A percentile compares a stretch with the other conserved stretches of the same genome.
phyloP scores from a whole-genome alignment of 2,888 invertebrate genomes.

The Ectemnius continuus region DNA sequence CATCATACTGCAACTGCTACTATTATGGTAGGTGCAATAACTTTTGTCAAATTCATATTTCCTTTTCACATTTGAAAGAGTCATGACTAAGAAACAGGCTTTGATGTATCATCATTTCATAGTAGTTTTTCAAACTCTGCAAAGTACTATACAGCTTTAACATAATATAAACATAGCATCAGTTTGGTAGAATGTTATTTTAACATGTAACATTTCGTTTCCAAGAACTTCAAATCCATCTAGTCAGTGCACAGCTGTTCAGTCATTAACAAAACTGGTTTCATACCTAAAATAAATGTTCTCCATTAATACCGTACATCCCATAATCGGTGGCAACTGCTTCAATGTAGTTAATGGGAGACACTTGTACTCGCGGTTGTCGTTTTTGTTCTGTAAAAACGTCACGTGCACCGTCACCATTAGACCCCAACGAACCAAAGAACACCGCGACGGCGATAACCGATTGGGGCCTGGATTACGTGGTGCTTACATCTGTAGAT shows the following conservation, averaged over 20 bases:
- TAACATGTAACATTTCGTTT: slow-evolving; percentile 13
- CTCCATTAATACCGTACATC: slow-evolving; percentile 18
- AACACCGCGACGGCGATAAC: slow-evolving; percentile 96
- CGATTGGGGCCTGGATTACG: slow-evolving; percentile 97
- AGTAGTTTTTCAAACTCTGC: not conserved
- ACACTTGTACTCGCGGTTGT: slow-evolving; percentile 98
- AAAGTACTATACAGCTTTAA: not conserved
- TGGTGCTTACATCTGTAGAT: slow-evolving; percentile 98
- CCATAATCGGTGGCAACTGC: slow-evolving; percentile 49
- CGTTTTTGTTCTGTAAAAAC: slow-evolving; percentile 99
- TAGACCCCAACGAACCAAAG: slow-evolving; percentile 93
- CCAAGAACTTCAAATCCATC: not conserved
- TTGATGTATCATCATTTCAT: not conserved
- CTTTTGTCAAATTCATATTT: not conserved
- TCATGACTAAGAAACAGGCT: not conserved
- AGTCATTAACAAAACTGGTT: slow-evolving; percentile 27
- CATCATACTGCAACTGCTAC: slow-evolving; percentile 98
- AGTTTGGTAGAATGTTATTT: slow-evolving; percentile 7
- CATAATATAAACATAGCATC: not conserved
- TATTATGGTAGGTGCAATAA: slow-evolving; percentile 88
- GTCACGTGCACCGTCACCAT: slow-evolving; percentile 90
- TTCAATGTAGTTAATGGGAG: slow-evolving; percentile 91
- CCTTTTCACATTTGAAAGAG: not conserved
- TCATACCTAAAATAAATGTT: slow-evolving; percentile 26
- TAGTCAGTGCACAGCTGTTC: slow-evolving; percentile 12